Percentiles rank a stretch among this genome's conserved stretches.
phyloP scores from a whole-genome alignment of 2,797 vertebrate species.

The Melanotaenia maccullochi region DNA sequence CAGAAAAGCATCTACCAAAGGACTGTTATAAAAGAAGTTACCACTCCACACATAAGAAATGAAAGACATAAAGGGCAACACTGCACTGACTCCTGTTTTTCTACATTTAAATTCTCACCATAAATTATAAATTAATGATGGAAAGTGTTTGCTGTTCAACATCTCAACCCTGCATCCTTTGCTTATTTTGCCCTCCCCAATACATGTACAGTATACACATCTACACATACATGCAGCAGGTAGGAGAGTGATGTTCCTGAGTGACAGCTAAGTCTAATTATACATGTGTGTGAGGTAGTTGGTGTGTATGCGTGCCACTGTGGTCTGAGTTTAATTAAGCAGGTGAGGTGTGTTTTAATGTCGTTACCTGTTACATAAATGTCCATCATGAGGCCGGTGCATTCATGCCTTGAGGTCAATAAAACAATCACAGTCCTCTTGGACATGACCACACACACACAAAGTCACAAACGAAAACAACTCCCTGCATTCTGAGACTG shows the following conservation, averaged over 20 bases:
- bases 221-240: too few relatives aligned
- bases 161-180: background rate
- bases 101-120: constrained; percentile 14
- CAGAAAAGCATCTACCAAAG: too few relatives aligned
- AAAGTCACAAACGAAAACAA: constrained; percentile 43
- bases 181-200: too few relatives aligned
- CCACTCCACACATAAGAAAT: too few relatives aligned
- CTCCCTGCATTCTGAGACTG: constrained; percentile 54
- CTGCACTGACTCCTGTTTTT: background rate
- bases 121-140: constrained; percentile 8
- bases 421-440: constrained; percentile 51
- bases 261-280: too few relatives aligned
- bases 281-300: too few relatives aligned
- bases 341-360: constrained; percentile 3
- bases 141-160: background rate
- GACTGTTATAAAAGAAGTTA: too few relatives aligned
- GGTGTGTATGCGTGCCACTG: too few relatives aligned
- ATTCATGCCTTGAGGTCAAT: constrained; percentile 35
- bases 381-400: constrained; percentile 36
- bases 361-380: constrained; percentile 37
- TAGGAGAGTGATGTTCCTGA: too few relatives aligned
- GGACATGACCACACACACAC: constrained; percentile 18
- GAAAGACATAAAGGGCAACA: background rate
- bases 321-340: background rate
- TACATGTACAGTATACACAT: too few relatives aligned